Percentiles rank a stretch among this genome's conserved stretches.
phyloP scores from a whole-genome alignment of 1,140 invertebrate genomes.

The Papilio aristodemus region DNA sequence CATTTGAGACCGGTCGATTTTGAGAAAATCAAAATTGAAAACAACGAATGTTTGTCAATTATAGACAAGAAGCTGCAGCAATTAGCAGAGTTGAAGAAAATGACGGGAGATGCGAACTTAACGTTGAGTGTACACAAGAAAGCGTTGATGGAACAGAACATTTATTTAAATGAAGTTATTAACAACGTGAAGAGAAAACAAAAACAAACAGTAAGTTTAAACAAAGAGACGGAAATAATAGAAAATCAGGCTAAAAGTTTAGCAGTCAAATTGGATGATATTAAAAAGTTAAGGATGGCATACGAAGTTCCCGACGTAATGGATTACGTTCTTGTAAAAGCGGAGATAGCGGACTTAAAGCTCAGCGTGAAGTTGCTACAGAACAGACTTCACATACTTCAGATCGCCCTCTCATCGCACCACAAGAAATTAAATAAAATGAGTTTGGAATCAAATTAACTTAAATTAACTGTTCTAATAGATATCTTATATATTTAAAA shows the following conservation, averaged over 20 bases:
- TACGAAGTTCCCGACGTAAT: slow-evolving; percentile 80
- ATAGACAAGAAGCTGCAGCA: slow-evolving; percentile 75
- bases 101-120: slow-evolving; percentile 76
- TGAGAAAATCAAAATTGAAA: slow-evolving; percentile 81
- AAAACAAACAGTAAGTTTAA: slow-evolving; percentile 44
- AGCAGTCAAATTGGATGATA: slow-evolving; percentile 53
- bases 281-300: slow-evolving; percentile 58
- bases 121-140: slow-evolving; percentile 76
- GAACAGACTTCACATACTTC: slow-evolving; percentile 76
- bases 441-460: slow-evolving; percentile 36
- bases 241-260: slow-evolving; percentile 58
- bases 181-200: slow-evolving; percentile 58
- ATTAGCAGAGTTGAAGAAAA: slow-evolving; percentile 76
- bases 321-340: slow-evolving; percentile 80
- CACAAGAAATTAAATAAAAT: slow-evolving; percentile 57
- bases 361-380: slow-evolving; percentile 75
- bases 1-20: slow-evolving; percentile 79
- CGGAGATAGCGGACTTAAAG: slow-evolving; percentile 74
- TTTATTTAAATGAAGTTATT: slow-evolving; percentile 58
- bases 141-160: slow-evolving; percentile 70
- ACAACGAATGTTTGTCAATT: slow-evolving; percentile 66
- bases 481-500: neutral
- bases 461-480: slow-evolving; percentile 10
- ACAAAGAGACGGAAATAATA: slow-evolving; percentile 58
- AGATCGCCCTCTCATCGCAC: slow-evolving; percentile 62